Evolutionary conservation across 2,113 vertebrate species (phyloP), one percentile per base, ranked within the genome.

Genomic region (Perca fluviatilis): DNA sequence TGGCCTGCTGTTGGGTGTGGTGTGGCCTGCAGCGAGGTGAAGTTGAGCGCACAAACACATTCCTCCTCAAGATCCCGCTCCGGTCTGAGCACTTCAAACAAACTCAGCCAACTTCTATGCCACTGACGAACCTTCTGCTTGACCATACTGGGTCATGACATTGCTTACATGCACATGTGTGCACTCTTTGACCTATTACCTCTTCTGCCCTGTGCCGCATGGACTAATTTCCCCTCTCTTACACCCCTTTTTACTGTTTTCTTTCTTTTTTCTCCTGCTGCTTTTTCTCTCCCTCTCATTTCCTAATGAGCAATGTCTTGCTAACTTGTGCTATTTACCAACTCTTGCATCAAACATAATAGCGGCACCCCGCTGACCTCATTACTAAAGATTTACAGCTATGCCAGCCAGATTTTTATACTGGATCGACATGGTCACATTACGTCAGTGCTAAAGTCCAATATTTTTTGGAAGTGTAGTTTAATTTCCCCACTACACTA

Each of bases 41-140:
- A 92, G 83, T 83, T 91, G 80, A 88, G 78, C 85, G 76, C 82
- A 87, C 85, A 94, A 93, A 93, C 92, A 90, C 92, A 93, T 94
- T 95, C 91, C 89, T 92, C 77, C 67, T 89, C 80, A 33, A 83
- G 75, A 85, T 89, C 85, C 80, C 47, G n/a, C 80, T 87, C 85
- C 54, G 72, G 76, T 85, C 78, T 56, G 62, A 65, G 8, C 16
- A 51, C 62, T 83, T 80, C 23, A 23, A 72, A 85, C 80, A 70
- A 51, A 51, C 68, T 21, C 4, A 10, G 43, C 51, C 61, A 69
- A 43, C 62, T 51, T 76, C 11, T 54, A 60, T 76, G 60, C n/a
- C 66, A 21, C 61, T 49, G 53, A 62, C 47, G 9, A 1, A 43
- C 56, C 36, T 46, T 36, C 56, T 23, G 50, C 62, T 15, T 12